A percentile compares a stretch with the other conserved stretches of the same genome.
These are phyloP conservation scores for Oryzias dopingdopingensis DNA, from an alignment of 2,797 vertebrate species.

Conservation along the genomic window DNA sequence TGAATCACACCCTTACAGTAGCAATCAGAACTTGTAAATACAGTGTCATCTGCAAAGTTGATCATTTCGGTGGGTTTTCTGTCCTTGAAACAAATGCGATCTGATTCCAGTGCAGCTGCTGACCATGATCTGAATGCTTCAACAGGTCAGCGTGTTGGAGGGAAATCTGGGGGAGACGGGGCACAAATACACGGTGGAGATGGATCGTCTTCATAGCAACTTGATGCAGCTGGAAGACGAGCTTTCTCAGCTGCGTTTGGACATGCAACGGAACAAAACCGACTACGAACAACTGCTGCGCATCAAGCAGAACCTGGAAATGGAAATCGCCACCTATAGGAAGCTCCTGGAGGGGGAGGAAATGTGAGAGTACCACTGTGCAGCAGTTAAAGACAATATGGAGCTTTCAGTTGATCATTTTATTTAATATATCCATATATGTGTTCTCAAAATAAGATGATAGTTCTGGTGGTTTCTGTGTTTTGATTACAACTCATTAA, in stretches of 20 bases:
- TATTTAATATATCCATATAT: no score
- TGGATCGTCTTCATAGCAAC: constrained; percentile 76
- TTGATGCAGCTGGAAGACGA: constrained; percentile 79
- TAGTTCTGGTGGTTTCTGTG: background rate
- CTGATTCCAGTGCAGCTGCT: background rate
- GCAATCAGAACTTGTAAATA: no score
- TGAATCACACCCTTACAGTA: no score
- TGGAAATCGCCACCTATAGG: constrained; percentile 83
- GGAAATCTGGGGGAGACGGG: constrained; percentile 77
- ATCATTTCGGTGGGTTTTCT: background rate
- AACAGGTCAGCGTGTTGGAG: constrained; percentile 71
- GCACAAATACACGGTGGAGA: constrained; percentile 75
- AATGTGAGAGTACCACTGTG: constrained; percentile 57
- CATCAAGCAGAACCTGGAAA: constrained; percentile 82
- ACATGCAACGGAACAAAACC: constrained; percentile 83
- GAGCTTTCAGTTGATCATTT: no score
- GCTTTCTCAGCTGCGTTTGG: constrained; percentile 78
- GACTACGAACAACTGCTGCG: constrained; percentile 81
- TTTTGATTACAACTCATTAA: constrained; percentile 12
- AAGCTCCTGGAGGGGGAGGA: constrained; percentile 80
- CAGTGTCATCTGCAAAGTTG: no score
- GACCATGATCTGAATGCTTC: background rate
- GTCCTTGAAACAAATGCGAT: background rate
- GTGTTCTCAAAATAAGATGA: no score
- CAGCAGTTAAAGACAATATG: background rate